Evolutionary conservation across 2,888 invertebrate genomes (phyloP).

Genomic region (Neocrepidodera transversa): DNA sequence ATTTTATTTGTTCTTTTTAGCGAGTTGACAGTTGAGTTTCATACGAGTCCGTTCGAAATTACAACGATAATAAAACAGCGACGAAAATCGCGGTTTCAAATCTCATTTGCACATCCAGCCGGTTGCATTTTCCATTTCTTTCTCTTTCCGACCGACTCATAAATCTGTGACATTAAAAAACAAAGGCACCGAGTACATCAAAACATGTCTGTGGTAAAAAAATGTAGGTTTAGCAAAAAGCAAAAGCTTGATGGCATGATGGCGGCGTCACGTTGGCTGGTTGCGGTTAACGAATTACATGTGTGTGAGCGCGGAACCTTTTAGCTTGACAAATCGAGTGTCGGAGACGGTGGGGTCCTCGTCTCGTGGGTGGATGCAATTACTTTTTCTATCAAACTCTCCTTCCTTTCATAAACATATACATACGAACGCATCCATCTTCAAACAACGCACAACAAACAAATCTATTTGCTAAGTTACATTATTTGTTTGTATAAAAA

Average conservation of each 20-base stretch:
- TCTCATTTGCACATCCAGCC: conserved; percentile 57
- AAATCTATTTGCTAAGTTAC: conserved; percentile 31
- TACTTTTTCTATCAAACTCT: conserved; percentile 49
- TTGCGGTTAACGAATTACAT: conserved; percentile 61
- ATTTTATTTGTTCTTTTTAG: conserved; percentile 26
- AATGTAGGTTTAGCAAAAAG: conserved; percentile 57
- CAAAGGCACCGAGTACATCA: conserved; percentile 57
- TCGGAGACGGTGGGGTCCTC: conserved; percentile 50
- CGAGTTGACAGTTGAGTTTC: conserved; percentile 34
- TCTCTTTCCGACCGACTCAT: conserved; percentile 45
- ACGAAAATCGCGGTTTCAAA: conserved; percentile 49
- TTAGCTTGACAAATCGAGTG: conserved; percentile 61
- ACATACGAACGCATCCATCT: conserved; percentile 27
- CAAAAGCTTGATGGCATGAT: conserved; percentile 54
- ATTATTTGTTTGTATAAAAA: no score
- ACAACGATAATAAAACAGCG: conserved; percentile 42
- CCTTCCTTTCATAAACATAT: conserved; percentile 41
- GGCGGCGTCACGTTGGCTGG: conserved; percentile 60
- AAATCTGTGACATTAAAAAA: conserved; percentile 58
- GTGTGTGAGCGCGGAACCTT: conserved; percentile 57
- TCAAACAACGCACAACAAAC: no score
- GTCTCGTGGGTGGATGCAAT: conserved; percentile 55
- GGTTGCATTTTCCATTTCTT: conserved; percentile 44
- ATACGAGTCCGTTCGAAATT: conserved; percentile 37
- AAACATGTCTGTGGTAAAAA: conserved; percentile 58